Conservation (phyloP, 2,797 vertebrate genomes). For the Coregonus sp. region DNA sequence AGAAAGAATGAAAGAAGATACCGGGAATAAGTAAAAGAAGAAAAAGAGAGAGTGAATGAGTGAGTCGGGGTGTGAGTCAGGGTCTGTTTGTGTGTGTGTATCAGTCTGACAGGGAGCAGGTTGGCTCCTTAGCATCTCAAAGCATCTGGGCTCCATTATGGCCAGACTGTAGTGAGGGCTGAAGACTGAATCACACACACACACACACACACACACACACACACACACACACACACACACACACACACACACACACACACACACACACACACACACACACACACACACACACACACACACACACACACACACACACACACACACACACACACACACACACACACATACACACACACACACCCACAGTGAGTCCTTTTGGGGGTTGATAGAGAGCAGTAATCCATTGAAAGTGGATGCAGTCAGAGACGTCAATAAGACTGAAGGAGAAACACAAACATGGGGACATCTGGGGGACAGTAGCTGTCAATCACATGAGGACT, state of each 20-base stretch:
- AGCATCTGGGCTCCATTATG: constrained; percentile 74
- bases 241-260: constrained; percentile 20
- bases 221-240: constrained; percentile 19
- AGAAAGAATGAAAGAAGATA: constrained; percentile 25
- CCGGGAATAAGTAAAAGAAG: constrained; percentile 20
- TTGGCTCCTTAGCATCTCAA: constrained; percentile 75
- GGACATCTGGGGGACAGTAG: too few relatives aligned
- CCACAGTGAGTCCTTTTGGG: background rate
- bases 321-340: constrained; percentile 21
- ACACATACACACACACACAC: constrained; percentile 13
- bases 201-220: constrained; percentile 39
- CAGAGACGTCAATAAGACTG: too few relatives aligned
- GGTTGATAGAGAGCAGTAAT: too few relatives aligned
- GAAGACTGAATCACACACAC: constrained; percentile 29
- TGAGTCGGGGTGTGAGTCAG: constrained; percentile 26
- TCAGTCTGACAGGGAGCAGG: constrained; percentile 57
- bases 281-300: constrained; percentile 18
- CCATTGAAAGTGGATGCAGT: too few relatives aligned
- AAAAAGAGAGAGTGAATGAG: constrained; percentile 50
- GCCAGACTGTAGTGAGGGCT: constrained; percentile 47
- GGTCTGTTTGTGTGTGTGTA: background rate
- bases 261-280: constrained; percentile 17
- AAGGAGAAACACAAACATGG: too few relatives aligned
- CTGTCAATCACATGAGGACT: too few relatives aligned
- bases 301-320: constrained; percentile 12